Conservation (phyloP, 1,140 invertebrate species). For the Aphidius gifuensis region DNA sequence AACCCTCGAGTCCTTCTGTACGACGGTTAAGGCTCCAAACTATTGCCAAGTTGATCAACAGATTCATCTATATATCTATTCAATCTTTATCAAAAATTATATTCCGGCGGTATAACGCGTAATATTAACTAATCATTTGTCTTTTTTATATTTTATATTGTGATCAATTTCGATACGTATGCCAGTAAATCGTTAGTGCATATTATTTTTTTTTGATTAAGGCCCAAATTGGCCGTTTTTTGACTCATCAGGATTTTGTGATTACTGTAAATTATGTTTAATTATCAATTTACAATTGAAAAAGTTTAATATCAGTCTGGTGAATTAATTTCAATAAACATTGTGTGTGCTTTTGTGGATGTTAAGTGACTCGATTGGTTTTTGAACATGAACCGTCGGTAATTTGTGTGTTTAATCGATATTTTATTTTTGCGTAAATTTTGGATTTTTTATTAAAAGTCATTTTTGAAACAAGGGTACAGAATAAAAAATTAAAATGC, state of each 20-base stretch:
- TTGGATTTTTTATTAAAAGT: slow-evolving; percentile 1
- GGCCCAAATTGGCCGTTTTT: no score
- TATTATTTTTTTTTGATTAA: no score
- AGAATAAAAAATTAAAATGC: slow-evolving; percentile 38
- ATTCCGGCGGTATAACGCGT: slow-evolving; percentile 39
- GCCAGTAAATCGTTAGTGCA: no score
- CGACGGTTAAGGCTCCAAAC: slow-evolving; percentile 48
- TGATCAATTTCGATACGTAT: background rate
- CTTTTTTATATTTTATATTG: background rate
- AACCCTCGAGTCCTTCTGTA: slow-evolving; percentile 55
- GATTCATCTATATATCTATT: slow-evolving; percentile 36
- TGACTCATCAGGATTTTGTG: no score
- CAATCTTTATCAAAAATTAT: slow-evolving; percentile 41
- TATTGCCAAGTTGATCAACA: slow-evolving; percentile 31
- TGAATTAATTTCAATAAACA: no score
- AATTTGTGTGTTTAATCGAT: slow-evolving; percentile 11
- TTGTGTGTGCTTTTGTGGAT: background rate
- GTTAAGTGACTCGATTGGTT: background rate
- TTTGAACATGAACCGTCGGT: slow-evolving; percentile 6
- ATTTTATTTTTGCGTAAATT: background rate
- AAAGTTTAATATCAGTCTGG: no score
- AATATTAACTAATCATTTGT: no score
- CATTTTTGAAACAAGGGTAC: slow-evolving; percentile 3
- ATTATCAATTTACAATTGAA: no score
- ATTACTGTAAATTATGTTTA: no score